A percentile compares a stretch with the other conserved stretches of the same genome.
phyloP scores from a whole-genome alignment of 2,888 invertebrate species.

The Ennomos erosarius region DNA sequence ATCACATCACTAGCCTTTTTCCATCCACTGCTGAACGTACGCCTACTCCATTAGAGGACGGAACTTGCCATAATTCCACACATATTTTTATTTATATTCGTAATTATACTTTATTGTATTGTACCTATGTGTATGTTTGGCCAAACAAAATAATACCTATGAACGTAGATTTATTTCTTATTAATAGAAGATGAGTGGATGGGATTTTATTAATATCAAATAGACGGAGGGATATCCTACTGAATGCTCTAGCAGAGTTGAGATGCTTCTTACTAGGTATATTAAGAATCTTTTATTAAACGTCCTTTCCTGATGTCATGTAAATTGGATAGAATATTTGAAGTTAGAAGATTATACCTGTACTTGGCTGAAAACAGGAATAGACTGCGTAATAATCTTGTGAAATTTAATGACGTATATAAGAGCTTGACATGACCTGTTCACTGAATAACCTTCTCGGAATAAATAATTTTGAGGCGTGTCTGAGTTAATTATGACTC shows the following conservation, averaged over 20 bases:
- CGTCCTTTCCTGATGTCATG: slow-evolving; percentile 23
- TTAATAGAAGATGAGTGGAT: slow-evolving; percentile 4
- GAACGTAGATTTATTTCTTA: too few species aligned
- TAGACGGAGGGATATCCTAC: slow-evolving; percentile 13
- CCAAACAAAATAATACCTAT: not conserved
- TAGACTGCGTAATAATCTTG: too few species aligned
- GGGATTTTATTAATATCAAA: slow-evolving; percentile 9
- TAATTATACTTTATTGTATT: too few species aligned
- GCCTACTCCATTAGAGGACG: too few species aligned
- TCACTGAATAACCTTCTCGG: too few species aligned
- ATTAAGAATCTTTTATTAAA: slow-evolving; percentile 30
- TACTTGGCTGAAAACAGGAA: too few species aligned
- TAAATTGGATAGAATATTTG: slow-evolving; percentile 30
- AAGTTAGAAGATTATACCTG: too few species aligned
- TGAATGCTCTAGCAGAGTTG: slow-evolving; percentile 22
- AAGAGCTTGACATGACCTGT: slow-evolving; percentile 36
- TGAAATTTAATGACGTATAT: slow-evolving; percentile 38
- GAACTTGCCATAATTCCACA: too few species aligned
- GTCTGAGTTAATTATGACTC: slow-evolving; percentile 35
- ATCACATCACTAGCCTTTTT: too few species aligned
- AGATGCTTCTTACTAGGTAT: slow-evolving; percentile 19
- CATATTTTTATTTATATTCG: too few species aligned
- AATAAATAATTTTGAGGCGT: slow-evolving; percentile 40
- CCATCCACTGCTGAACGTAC: too few species aligned
- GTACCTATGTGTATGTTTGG: too few species aligned